phyloP scores from a whole-genome alignment of 2,888 invertebrate genomes.

The Charanyca ferruginea region DNA sequence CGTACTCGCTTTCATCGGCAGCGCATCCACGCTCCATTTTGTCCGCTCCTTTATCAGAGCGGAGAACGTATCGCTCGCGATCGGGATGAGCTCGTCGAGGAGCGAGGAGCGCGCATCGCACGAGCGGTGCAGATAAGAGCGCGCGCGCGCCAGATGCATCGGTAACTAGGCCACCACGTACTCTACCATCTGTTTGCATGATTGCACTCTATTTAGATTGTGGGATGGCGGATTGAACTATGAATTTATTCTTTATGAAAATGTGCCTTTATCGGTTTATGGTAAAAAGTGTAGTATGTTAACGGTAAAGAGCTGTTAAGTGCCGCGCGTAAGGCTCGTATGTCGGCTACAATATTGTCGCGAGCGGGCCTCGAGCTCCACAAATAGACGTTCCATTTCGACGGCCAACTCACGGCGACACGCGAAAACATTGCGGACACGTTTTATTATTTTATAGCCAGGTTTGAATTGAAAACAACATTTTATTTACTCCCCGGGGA shows the following conservation, averaged over 20 bases:
- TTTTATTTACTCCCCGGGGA: conserved; percentile 52
- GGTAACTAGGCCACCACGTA: conserved; percentile 84
- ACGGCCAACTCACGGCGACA: conserved; percentile 86
- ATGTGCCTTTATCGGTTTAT: conserved; percentile 60
- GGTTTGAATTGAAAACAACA: conserved; percentile 69
- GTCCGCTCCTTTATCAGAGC: conserved; percentile 46
- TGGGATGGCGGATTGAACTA: conserved; percentile 34
- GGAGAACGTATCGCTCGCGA: conserved; percentile 58
- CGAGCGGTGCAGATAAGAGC: conserved; percentile 75
- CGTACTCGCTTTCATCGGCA: conserved; percentile 83
- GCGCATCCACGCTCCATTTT: conserved; percentile 77
- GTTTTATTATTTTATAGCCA: conserved; percentile 79
- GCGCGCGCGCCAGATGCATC: conserved; percentile 83
- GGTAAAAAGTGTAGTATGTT: conserved; percentile 66
- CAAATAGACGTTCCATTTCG: conserved; percentile 90
- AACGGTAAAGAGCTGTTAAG: conserved; percentile 74
- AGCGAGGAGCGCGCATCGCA: conserved; percentile 65
- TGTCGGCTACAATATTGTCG: conserved; percentile 87
- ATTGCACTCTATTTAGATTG: conserved; percentile 74
- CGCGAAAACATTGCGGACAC: conserved; percentile 86
- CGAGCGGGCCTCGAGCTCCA: conserved; percentile 88
- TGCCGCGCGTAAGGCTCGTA: conserved; percentile 80
- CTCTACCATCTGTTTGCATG: conserved; percentile 82
- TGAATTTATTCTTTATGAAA: conserved; percentile 35
- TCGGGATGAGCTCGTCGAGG: conserved; percentile 62